Evolutionary conservation across 2,113 vertebrate genomes (phyloP).

Genomic region (Crotalus horridus): DNA sequence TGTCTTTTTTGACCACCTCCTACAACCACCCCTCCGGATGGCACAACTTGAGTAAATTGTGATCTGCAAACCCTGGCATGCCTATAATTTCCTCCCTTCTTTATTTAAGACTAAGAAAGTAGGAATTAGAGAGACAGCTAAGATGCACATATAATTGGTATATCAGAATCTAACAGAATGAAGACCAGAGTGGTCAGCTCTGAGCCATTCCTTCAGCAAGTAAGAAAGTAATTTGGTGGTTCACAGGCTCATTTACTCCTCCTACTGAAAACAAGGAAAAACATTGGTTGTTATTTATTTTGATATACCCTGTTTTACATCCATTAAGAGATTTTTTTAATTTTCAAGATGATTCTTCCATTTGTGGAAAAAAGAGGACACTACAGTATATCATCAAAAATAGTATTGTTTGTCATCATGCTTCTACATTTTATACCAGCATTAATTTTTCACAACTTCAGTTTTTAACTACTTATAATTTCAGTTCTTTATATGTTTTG

Average conservation of each 20-base stretch:
- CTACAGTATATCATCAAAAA: background rate
- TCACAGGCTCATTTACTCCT: background rate
- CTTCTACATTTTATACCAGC: background rate
- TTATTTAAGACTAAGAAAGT: background rate
- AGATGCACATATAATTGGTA: background rate
- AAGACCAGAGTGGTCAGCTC: background rate
- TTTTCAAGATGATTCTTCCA: background rate
- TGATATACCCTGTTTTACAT: background rate
- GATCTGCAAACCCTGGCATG: background rate
- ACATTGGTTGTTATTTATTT: background rate
- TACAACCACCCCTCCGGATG: background rate
- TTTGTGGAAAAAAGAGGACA: background rate
- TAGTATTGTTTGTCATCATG: background rate
- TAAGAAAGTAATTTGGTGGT: background rate
- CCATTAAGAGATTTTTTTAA: background rate
- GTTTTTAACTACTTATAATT: background rate
- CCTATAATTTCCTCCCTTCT: background rate
- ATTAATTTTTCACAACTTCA: background rate
- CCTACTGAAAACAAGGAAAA: conserved; percentile 5
- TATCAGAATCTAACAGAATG: background rate
- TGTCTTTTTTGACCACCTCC: background rate
- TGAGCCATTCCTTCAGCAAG: background rate
- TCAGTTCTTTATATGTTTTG: background rate
- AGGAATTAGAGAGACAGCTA: background rate
- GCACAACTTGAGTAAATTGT: background rate